Conservation (phyloP, 2,888 invertebrate genomes). For the Cantharis rustica region DNA sequence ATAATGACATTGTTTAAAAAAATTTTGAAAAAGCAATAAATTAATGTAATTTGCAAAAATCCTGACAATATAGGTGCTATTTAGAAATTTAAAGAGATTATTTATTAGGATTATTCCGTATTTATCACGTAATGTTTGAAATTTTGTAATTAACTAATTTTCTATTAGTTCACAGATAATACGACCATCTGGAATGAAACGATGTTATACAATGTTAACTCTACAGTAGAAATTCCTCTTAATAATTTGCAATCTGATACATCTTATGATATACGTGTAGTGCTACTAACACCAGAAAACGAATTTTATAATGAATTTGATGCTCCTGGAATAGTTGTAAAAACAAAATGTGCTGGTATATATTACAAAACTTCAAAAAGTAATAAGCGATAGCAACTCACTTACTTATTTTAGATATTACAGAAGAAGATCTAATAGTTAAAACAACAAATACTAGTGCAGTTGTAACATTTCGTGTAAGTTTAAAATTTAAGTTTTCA, state of each 20-base stretch:
- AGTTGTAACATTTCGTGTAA: conserved; percentile 4
- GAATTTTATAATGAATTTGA: neutral
- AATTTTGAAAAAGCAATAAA: too few species aligned
- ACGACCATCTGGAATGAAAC: neutral
- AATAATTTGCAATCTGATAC: neutral
- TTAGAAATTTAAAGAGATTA: too few species aligned
- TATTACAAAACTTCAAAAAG: neutral
- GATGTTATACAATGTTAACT: neutral
- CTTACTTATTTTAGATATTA: conserved; percentile 6
- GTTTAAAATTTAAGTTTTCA: neutral
- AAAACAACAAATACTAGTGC: neutral
- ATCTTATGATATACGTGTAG: conserved; percentile 1
- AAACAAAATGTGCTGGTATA: conserved; percentile 21
- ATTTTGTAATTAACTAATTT: too few species aligned
- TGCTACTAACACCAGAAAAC: neutral
- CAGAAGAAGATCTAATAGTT: neutral
- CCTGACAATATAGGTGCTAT: too few species aligned
- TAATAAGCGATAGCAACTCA: neutral
- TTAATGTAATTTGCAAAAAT: too few species aligned
- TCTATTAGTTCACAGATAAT: neutral
- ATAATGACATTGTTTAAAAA: too few species aligned
- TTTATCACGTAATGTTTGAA: too few species aligned
- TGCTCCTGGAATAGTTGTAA: neutral
- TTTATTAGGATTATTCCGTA: too few species aligned
- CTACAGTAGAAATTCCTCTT: neutral